These are phyloP conservation scores for Pristionchus japonicus DNA, from an alignment of 2,888 invertebrate genomes.

Conservation along the genomic window DNA sequence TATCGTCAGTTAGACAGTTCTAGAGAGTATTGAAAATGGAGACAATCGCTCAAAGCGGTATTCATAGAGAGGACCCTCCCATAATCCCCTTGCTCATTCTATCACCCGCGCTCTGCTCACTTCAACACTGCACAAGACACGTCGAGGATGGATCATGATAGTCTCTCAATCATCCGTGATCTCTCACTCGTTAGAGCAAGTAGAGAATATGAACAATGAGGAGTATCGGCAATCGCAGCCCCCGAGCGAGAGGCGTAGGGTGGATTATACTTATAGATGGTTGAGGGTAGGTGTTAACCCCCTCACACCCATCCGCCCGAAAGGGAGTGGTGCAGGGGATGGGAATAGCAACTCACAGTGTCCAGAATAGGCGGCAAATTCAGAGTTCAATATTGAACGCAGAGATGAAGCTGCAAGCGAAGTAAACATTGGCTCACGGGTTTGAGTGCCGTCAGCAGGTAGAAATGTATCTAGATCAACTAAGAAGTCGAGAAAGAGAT, in stretches of 20 bases:
- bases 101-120: neutral
- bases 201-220: neutral
- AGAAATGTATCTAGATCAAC: neutral
- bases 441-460: too few relatives aligned
- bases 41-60: neutral
- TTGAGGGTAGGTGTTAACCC: neutral
- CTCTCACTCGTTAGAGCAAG: neutral
- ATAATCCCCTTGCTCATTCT: neutral
- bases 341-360: neutral
- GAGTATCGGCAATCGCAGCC: neutral
- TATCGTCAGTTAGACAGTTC: neutral
- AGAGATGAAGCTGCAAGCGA: too few relatives aligned
- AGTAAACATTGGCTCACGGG: too few relatives aligned
- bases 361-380: neutral
- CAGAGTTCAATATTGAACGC: neutral
- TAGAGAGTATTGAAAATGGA: neutral
- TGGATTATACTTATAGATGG: conserved; percentile 3
- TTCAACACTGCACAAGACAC: neutral
- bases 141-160: neutral
- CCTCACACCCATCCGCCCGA: neutral
- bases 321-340: neutral
- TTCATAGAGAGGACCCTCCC: neutral
- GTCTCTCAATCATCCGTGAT: neutral
- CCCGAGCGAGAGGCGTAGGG: neutral
- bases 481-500: too few relatives aligned